Conservation (phyloP, 2,888 invertebrate species). For the Sesamia inferens region DNA sequence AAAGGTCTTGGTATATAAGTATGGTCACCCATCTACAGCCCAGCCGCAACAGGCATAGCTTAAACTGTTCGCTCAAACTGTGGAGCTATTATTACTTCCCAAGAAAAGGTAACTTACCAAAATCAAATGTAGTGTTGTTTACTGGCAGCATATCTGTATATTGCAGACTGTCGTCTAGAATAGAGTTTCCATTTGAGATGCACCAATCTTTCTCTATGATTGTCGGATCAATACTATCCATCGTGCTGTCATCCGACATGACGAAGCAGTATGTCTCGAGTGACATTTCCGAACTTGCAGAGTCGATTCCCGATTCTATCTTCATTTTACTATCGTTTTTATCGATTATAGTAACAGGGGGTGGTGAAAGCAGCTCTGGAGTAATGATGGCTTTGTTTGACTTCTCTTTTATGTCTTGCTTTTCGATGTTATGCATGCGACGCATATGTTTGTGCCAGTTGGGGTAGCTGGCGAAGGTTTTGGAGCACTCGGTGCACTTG, state of each 20-base stretch:
- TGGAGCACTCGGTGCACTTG: constrained; percentile 89
- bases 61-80: no score
- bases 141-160: constrained; percentile 68
- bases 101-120: constrained; percentile 68
- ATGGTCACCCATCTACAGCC: no score
- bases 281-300: constrained; percentile 66
- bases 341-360: constrained; percentile 34
- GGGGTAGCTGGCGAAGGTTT: constrained; percentile 89
- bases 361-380: constrained; percentile 25
- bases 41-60: no score
- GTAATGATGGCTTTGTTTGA: constrained; percentile 13
- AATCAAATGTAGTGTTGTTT: constrained; percentile 61
- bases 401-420: constrained; percentile 52
- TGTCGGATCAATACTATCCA: constrained; percentile 73
- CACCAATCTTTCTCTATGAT: constrained; percentile 70
- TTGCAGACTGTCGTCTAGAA: constrained; percentile 57
- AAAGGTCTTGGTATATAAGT: no score
- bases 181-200: constrained; percentile 60
- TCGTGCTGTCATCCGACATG: constrained; percentile 70
- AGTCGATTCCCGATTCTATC: constrained; percentile 63
- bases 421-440: constrained; percentile 76
- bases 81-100: no score
- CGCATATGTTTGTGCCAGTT: constrained; percentile 90
- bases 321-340: constrained; percentile 49
- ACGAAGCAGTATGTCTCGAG: constrained; percentile 55